Evolutionary conservation across 2,797 vertebrate genomes (phyloP).

Genomic region (Anableps anableps): DNA sequence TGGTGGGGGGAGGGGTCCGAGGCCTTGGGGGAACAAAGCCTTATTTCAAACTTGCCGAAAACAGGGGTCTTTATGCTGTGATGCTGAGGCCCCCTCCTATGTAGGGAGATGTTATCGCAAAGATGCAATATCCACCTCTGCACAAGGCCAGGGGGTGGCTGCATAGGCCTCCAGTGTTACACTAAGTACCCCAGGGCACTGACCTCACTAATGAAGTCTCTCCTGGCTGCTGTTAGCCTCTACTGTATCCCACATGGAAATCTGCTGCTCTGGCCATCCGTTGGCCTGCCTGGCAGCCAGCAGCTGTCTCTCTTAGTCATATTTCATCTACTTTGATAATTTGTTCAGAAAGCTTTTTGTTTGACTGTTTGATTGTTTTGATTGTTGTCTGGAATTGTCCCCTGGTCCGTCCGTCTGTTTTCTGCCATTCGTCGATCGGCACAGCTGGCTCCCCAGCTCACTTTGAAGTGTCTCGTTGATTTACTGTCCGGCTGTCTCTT

Average conservation of each 20-base stretch:
- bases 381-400: conserved; percentile 48
- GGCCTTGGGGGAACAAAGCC: conserved; percentile 80
- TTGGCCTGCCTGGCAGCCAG: conserved; percentile 62
- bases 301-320: conserved; percentile 51
- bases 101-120: conserved; percentile 83
- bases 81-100: conserved; percentile 77
- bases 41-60: conserved; percentile 83
- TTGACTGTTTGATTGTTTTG: conserved; percentile 55
- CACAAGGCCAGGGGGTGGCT: conserved; percentile 63
- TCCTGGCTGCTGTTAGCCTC: conserved; percentile 73
- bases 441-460: conserved; percentile 48
- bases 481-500: conserved; percentile 70
- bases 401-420: conserved; percentile 13
- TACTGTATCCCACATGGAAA: conserved; percentile 77
- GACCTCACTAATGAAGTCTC: conserved; percentile 81
- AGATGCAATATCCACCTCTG: conserved; percentile 83
- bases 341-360: conserved; percentile 59
- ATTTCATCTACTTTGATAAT: conserved; percentile 55
- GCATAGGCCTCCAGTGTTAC: conserved; percentile 82
- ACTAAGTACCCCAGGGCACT: conserved; percentile 76
- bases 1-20: conserved; percentile 50
- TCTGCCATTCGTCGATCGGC: conserved; percentile 34
- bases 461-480: conserved; percentile 72
- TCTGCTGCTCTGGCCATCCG: conserved; percentile 69
- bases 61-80: conserved; percentile 82